Evolutionary conservation across 2,888 invertebrate genomes (phyloP), one percentile per base, ranked within the genome.

Genomic region (Ophion slaviceki): DNA sequence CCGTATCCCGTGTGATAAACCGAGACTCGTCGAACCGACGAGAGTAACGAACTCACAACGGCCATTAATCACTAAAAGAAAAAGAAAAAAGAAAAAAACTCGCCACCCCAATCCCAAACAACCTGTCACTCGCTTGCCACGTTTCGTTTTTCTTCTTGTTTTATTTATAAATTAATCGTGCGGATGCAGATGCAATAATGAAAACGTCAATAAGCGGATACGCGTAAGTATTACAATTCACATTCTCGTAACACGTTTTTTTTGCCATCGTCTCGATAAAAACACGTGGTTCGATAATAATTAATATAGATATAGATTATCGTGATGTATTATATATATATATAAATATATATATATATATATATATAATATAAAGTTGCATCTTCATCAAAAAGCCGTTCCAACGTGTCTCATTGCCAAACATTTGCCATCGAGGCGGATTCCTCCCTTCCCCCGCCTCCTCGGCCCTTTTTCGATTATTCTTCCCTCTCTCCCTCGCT

Each of bases 111-210:
- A 61, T 24, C 24, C 61, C 24, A 24, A 61, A 24, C 24, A 61
- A 61, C 53, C 53, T 4, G 17, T 53, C 53, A 17, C 17, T 17
- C 53, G 17, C 53, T 53, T 5, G 14, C 5, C 14, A 53, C 53
- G 53, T 67, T 80, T 84, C 75, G 83, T 84, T 82, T 47, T 79
- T 47, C 72, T 24, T 59, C 66, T 72, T 74, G 3, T 80, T 85
- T 94, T 93, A 93, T 94, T 94, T 94, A 94, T 94, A 93, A 94
- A 94, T 94, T 92, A 94, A 93, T 94, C 92, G 93, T 94, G 93
- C 92, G 91, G 92, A 93, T 94, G 94, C 93, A 92, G 93, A 94
- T 94, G 94, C 93, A 93, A 93, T 93, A 94, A 93, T 94, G 93
- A 93, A 93, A 93, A 93, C 93, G 93, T 93, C 93, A 93, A 93